Conservation (phyloP, 2,797 vertebrate genomes). For the Erpetoichthys calabaricus region DNA sequence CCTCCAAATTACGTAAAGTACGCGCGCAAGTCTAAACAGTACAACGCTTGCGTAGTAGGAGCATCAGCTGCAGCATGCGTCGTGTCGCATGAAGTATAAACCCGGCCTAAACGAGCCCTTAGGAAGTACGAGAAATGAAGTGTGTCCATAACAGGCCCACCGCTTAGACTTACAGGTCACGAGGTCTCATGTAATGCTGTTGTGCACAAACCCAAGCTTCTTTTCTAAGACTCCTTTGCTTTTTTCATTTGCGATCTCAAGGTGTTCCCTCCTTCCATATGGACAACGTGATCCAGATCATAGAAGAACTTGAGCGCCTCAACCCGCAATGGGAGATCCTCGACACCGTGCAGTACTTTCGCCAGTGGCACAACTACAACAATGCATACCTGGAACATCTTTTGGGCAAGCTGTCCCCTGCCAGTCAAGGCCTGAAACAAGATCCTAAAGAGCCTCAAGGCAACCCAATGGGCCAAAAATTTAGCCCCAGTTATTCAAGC, state of each 20-base stretch:
- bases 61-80: too few relatives aligned
- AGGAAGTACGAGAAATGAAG: too few relatives aligned
- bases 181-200: too few relatives aligned
- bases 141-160: too few relatives aligned
- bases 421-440: background rate
- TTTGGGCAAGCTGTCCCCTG: slow-evolving; percentile 21
- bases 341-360: slow-evolving; percentile 26
- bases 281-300: slow-evolving; percentile 41
- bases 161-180: too few relatives aligned
- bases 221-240: background rate
- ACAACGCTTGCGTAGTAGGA: too few relatives aligned
- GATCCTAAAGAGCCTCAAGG: slow-evolving; percentile 11
- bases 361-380: slow-evolving; percentile 27
- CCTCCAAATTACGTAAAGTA: too few relatives aligned
- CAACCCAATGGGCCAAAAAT: slow-evolving; percentile 16
- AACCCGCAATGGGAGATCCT: slow-evolving; percentile 16
- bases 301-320: slow-evolving; percentile 40
- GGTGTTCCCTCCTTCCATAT: slow-evolving; percentile 39
- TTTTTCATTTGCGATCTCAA: slow-evolving; percentile 15
- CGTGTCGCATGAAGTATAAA: too few relatives aligned
- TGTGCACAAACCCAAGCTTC: too few relatives aligned
- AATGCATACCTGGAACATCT: slow-evolving; percentile 34
- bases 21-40: too few relatives aligned
- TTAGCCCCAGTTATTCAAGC: slow-evolving; percentile 29
- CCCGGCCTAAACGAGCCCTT: too few relatives aligned